These are phyloP conservation scores for Sinella curviseta DNA, from an alignment of 1,140 invertebrate species.

Conservation along the genomic window DNA sequence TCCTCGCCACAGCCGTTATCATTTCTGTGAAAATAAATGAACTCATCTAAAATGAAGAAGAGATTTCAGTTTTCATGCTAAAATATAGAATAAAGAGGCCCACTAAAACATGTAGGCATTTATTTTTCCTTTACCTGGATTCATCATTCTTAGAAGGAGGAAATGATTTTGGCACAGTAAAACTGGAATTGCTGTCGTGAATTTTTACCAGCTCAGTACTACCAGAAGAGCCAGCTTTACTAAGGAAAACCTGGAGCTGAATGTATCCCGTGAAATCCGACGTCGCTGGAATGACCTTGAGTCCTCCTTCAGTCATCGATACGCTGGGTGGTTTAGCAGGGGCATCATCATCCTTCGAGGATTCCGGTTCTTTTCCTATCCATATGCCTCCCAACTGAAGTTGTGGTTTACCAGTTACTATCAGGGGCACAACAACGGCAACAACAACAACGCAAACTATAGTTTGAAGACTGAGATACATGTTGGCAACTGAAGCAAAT, in stretches of 20 bases:
- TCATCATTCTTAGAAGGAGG: not conserved
- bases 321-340: not conserved
- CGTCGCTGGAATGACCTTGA: not conserved
- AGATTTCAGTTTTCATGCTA: too few relatives aligned
- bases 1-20: not conserved
- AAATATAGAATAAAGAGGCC: too few relatives aligned
- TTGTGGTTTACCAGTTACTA: not conserved
- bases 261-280: not conserved
- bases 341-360: not conserved
- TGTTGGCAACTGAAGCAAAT: too few relatives aligned
- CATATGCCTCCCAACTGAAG: not conserved
- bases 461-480: too few relatives aligned
- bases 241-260: not conserved
- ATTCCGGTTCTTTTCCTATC: not conserved
- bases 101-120: not conserved
- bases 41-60: not conserved
- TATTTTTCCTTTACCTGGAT: not conserved
- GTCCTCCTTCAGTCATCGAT: not conserved
- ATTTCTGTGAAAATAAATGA: not conserved
- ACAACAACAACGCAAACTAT: not conserved
- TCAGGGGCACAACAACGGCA: not conserved
- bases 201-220: conserved; percentile 4
- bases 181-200: not conserved
- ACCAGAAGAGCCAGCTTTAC: not conserved
- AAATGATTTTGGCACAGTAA: not conserved